These are phyloP conservation scores for Cheilosia pagana DNA, from an alignment of 2,888 invertebrate species.

Conservation along the genomic window DNA sequence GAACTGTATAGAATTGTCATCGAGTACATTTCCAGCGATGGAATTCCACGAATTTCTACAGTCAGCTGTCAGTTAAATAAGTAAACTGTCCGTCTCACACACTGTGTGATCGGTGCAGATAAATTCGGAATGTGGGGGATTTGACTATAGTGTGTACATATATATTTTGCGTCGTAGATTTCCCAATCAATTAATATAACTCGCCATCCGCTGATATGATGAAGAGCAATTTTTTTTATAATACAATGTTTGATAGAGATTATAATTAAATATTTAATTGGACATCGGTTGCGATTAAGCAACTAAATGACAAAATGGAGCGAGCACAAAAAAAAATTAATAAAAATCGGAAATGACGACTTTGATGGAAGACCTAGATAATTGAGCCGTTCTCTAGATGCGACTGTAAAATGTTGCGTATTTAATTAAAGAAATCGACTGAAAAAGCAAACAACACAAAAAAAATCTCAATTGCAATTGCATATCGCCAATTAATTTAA, in stretches of 20 bases:
- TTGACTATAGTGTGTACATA: neutral
- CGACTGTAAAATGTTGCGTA: slow-evolving; percentile 34
- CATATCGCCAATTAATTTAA: slow-evolving; percentile 58
- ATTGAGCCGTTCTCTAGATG: slow-evolving; percentile 41
- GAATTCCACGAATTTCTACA: neutral
- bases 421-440: slow-evolving; percentile 27
- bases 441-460: neutral
- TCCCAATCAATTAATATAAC: slow-evolving; percentile 38
- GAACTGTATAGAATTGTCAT: neutral
- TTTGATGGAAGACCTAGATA: slow-evolving; percentile 20
- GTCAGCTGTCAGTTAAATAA: no score
- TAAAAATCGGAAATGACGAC: slow-evolving; percentile 38
- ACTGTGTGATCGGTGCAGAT: neutral
- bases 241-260: slow-evolving; percentile 32
- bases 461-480: slow-evolving; percentile 20
- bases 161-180: slow-evolving; percentile 25
- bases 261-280: slow-evolving; percentile 58
- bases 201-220: slow-evolving; percentile 36
- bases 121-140: neutral
- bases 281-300: slow-evolving; percentile 41
- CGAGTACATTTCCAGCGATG: neutral
- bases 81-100: neutral
- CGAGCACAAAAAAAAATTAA: neutral
- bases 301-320: slow-evolving; percentile 31
- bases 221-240: slow-evolving; percentile 3